Base-by-base conservation (phyloP, 2,888 invertebrate species). In the Congeria kusceri region DNA sequence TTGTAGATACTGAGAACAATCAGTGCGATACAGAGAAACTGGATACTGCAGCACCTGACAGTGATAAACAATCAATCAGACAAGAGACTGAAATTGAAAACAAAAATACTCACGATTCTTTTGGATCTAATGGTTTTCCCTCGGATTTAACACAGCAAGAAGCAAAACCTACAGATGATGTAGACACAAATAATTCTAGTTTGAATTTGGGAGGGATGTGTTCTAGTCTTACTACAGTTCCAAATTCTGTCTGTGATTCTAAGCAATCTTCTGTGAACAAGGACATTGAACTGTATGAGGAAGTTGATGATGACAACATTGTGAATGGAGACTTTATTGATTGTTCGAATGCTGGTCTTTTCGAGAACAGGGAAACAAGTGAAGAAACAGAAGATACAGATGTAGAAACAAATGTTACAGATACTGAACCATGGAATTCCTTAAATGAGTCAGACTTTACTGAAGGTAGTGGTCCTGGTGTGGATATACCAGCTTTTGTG, bases 381-480 rank as follows among this genome's bases (percentile, higher is more conserved):
- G 56, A 57, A 3, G 1, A 11, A 18, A 15, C 20, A 25, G 56
- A 56, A 1, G 25, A 25, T 13, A 39, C 15, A 11, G 5, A 11
- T 20, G 27, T 25, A 46, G 64, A 65, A 29, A 73, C 46, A 39
- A 66, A 73, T 58, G 58, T 44, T 28, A 58, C 29, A 20, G 82
- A 82, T 44, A 20, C 57, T 27, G 82, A 82, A 64, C 67, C 71
- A 15, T 79, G 83, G 83, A 79, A 73, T 67, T 70, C 72, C 32
- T 74, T 83, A 3, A 76, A 67, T 53, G 63, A 79, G 56, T 70
- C 79, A 0, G 82, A 82, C 27, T 44, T 81, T 25, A 58, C 59
- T 47, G 44, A 27, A 1, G 23, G 64, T 1, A 20, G 61, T 18
- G 20, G 61, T 25, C 11, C 27, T 29, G 32, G 57, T 18, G 44